Evolutionary conservation across 2,888 invertebrate genomes (phyloP).

Genomic region (Philopedon plagiatum): DNA sequence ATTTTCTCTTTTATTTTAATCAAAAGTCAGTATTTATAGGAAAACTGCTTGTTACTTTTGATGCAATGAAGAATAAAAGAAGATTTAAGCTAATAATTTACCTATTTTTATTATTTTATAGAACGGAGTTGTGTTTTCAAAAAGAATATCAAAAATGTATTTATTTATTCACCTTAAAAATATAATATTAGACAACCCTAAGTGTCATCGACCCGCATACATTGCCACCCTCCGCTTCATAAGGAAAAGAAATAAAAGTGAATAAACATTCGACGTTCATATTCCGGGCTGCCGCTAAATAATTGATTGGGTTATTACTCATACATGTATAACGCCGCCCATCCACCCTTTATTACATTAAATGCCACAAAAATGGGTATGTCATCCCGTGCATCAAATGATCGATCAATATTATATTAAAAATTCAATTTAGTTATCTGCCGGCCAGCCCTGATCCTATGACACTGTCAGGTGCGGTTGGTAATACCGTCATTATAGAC

Average conservation of each 20-base stretch:
- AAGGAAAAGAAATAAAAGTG: neutral
- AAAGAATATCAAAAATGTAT: too few species aligned
- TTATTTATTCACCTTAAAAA: too few species aligned
- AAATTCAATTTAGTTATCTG: conserved; percentile 65
- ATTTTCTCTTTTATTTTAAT: too few species aligned
- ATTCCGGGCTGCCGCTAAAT: conserved; percentile 15
- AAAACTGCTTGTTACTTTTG: too few species aligned
- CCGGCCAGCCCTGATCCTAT: conserved; percentile 58
- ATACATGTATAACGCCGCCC: conserved; percentile 5
- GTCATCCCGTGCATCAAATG: conserved; percentile 34
- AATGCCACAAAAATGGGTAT: conserved; percentile 31
- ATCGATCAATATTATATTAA: conserved; percentile 63
- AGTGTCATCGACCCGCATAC: neutral
- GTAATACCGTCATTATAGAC: conserved; percentile 66
- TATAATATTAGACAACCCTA: too few species aligned
- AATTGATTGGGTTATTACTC: conserved; percentile 37
- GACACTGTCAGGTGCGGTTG: conserved; percentile 67
- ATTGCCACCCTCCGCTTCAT: neutral
- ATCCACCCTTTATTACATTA: conserved; percentile 40
- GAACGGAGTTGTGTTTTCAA: too few species aligned
- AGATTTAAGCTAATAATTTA: too few species aligned
- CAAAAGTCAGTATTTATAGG: too few species aligned
- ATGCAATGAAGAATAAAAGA: too few species aligned
- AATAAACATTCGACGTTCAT: conserved; percentile 1
- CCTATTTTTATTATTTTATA: too few species aligned